Percentiles rank a stretch among this genome's conserved stretches.
Evolutionary conservation across 2,888 invertebrate species (phyloP).

Genomic region (Uropetala carovei): DNA sequence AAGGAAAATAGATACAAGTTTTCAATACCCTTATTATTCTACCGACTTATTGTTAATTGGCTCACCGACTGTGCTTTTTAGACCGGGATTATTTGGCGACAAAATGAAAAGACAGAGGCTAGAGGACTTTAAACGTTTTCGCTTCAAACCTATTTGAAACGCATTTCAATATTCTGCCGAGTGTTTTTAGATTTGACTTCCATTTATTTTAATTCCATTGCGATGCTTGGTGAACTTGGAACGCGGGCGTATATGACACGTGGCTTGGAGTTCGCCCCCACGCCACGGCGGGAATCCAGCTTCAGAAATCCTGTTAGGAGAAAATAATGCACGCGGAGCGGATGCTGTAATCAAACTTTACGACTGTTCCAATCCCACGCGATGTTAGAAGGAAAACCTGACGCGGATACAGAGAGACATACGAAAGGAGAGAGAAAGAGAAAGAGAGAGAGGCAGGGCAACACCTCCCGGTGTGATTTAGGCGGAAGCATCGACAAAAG

Average conservation of each 20-base stretch:
- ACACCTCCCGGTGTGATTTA: conserved; percentile 39
- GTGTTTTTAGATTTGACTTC: no score
- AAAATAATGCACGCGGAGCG: background rate
- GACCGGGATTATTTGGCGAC: no score
- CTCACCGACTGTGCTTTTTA: no score
- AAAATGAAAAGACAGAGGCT: no score
- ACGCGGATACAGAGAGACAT: background rate
- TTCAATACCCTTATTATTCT: no score
- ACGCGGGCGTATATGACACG: background rate
- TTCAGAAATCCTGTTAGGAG: background rate
- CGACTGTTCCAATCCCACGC: no score
- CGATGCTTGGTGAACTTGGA: background rate
- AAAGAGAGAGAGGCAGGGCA: background rate
- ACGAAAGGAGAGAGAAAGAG: background rate
- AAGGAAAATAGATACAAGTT: no score
- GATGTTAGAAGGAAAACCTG: background rate
- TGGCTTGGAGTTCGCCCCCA: background rate
- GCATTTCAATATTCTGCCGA: no score
- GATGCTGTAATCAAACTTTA: background rate
- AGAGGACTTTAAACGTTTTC: no score
- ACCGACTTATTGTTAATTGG: no score
- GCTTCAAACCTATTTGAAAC: no score
- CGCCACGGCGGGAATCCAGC: background rate
- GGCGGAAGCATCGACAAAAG: conserved; percentile 53
- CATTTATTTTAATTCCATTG: no score